Base-by-base conservation (phyloP, 1,140 invertebrate species). In the Ephestia elutella region DNA sequence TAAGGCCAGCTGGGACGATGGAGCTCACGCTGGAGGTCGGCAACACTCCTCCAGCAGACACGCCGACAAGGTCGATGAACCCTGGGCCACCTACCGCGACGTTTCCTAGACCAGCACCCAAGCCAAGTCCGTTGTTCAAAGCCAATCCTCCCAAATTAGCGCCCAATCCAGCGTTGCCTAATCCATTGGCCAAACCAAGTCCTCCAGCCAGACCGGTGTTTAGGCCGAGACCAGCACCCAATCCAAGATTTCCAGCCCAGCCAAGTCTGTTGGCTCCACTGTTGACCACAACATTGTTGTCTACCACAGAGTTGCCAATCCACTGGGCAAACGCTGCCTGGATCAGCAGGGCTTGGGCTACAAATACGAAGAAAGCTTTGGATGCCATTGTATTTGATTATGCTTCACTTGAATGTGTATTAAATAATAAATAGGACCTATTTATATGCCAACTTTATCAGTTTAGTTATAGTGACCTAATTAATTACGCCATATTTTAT, bases 301-400 rank as follows among this genome's bases (percentile, higher is more conserved):
- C 50, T 2, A 25, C 19, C 9, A 53, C 50, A 13, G 19, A 20
- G 13, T 53, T 21, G 0, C 50, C 21, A n/a, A 25, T 5, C 2
- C n/a, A 15, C 19, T 53, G 50, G 21, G 19, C 50, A 0, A 9
- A 78, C 65, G 0, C 57, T 59, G 13, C 76, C 66, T 79, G 70
- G n/a, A 67, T 48, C 11, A 75, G 53, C 28, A 77, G 62, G 28
- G 63, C 65, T 20, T 71, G 68, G 55, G 68, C 70, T 44, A 67
- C 73, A 8, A 75, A 30, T 10, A 69, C 28, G 25, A 78, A 56
- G 19, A 71, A 44, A 25, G 44, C 28, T 60, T 67, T 71, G n/a
- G 63, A 56, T 15, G 64, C 66, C 73, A 78, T 73, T 57, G 54
- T 17, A 54, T 15, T 44, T 44, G 38, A 44, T 10, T 4, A 28